Conservation (phyloP, 2,113 vertebrate species). For the Campylomormyrus numenius region DNA sequence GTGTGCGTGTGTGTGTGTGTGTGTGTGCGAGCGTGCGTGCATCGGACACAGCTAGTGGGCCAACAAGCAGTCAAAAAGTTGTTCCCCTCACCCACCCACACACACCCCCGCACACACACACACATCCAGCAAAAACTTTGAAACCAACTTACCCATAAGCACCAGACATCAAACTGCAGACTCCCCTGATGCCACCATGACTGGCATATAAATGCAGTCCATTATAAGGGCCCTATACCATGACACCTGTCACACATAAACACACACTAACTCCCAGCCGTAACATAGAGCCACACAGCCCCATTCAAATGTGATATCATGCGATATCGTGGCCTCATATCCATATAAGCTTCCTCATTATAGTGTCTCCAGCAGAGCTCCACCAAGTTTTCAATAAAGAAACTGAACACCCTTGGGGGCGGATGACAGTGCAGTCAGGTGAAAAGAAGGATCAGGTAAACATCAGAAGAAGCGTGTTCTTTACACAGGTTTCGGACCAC, state of each 20-base stretch:
- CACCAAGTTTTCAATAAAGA: neutral
- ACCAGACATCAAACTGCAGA: neutral
- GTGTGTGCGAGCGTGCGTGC: neutral
- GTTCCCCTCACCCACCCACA: constrained; percentile 35
- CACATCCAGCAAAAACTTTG: constrained; percentile 49
- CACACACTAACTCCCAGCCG: neutral
- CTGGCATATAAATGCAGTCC: neutral
- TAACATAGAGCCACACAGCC: neutral
- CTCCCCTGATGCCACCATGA: neutral
- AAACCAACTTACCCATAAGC: constrained; percentile 35
- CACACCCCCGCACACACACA: constrained; percentile 21
- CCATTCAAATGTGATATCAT: neutral
- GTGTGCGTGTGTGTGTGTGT: constrained; percentile 19
- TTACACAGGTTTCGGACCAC: neutral
- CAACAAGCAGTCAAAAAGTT: constrained; percentile 60
- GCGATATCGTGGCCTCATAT: neutral
- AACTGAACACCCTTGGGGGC: neutral
- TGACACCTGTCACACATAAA: neutral
- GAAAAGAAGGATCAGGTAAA: constrained; percentile 47
- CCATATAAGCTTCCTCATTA: neutral
- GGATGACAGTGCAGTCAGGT: constrained; percentile 51
- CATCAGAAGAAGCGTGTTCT: neutral
- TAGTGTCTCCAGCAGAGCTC: neutral
- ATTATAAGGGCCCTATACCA: neutral
- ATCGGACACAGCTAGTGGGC: constrained; percentile 35